A percentile compares a stretch with the other conserved stretches of the same genome.
Conservation (phyloP, 1,140 invertebrate genomes). For the Drosophila suzukii region DNA sequence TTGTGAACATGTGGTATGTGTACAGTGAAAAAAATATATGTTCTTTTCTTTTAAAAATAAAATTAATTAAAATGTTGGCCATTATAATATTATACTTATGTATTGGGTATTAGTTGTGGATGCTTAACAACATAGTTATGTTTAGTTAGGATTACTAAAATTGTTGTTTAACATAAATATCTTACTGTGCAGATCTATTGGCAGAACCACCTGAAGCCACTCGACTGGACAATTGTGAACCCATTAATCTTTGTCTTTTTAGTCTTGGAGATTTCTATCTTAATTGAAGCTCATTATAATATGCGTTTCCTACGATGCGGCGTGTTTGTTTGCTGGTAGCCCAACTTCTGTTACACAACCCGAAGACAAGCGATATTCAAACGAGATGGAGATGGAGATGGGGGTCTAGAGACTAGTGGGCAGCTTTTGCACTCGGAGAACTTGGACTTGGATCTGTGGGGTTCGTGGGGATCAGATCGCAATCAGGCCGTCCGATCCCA, state of each 20-base stretch:
- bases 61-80: neutral
- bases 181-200: conserved; percentile 31
- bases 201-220: conserved; percentile 57
- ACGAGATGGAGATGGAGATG: conserved; percentile 5
- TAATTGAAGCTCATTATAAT: conserved; percentile 83
- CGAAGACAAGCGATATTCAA: conserved; percentile 17
- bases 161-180: conserved; percentile 1
- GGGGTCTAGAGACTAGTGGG: conserved; percentile 6
- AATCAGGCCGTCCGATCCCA: conserved; percentile 58
- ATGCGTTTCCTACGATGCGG: conserved; percentile 72
- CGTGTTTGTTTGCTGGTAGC: conserved; percentile 18
- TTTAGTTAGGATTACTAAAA: neutral
- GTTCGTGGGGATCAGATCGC: conserved; percentile 59
- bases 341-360: conserved; percentile 63
- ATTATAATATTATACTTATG: neutral
- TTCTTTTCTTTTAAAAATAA: neutral
- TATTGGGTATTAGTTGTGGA: neutral
- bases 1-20: conserved; percentile 2
- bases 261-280: conserved; percentile 78
- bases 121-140: neutral
- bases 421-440: conserved; percentile 62
- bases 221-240: conserved; percentile 73
- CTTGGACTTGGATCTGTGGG: neutral
- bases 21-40: conserved; percentile 6
- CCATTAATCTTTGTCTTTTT: conserved; percentile 78